Base-by-base conservation (phyloP, 2,888 invertebrate genomes). In the Bombylius discolor region DNA sequence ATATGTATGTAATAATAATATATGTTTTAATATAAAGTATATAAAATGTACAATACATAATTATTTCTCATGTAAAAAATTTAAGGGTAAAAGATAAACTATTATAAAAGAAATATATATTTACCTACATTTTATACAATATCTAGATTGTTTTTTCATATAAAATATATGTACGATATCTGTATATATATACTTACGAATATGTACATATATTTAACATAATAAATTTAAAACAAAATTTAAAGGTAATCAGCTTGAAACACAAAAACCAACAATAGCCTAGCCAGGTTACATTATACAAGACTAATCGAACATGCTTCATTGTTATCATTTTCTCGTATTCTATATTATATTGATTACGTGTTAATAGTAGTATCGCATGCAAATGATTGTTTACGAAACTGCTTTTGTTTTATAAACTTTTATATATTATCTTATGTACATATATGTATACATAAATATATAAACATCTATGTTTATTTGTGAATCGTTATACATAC, bases 311-410 rank as follows among this genome's bases (percentile, higher is more conserved):
- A 42, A 42, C 39, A 11, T 5, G 12, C 39, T 11, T 42, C 9
- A 36, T 8, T 36, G 9, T 36, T 36, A 36, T 36, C 9, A 36
- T 36, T 8, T 36, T 8, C 9, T 8, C 36, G 36, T 36, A 9
- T 36, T 36, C 7, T 36, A 36, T 36, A 42, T 42, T 11, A 42
- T 53, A 53, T 53, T 53, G 53, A 53, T 53, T 53, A 53, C 36
- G 53, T 53, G 53, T 48, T 53, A 48, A 53, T 53, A 48, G 48
- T 53, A 39, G 47, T 53, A 53, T 53, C 48, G 53, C 53, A 53
- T 53, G 53, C 53, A 53, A 53, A 53, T 53, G 53, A 53, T 53
- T 53, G 53, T 53, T 48, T 48, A 53, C 53, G 39, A 42, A 48
- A 42, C 39, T 53, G 47, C 34, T 36, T 36, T 7, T 36, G 8